phyloP scores from a whole-genome alignment of 2,113 vertebrate species.

The Tetraodon nigroviridis region DNA sequence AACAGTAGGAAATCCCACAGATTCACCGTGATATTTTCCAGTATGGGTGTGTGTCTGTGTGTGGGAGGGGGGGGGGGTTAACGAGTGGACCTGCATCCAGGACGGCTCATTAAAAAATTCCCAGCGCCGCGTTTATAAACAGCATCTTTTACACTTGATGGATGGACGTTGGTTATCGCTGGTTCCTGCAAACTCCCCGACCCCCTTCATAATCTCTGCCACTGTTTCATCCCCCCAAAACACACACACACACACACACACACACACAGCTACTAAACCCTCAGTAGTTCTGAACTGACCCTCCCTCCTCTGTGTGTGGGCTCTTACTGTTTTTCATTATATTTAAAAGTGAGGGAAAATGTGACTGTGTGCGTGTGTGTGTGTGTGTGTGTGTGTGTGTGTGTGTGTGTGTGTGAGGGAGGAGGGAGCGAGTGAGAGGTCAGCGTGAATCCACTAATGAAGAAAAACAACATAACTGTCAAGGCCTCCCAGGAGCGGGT shows the following conservation, averaged over 20 bases:
- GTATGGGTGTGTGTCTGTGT: neutral
- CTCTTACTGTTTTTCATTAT: slow-evolving; percentile 47
- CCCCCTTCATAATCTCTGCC: slow-evolving; percentile 48
- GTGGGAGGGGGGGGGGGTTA: neutral
- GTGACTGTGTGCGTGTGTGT: slow-evolving; percentile 19
- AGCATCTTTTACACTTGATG: slow-evolving; percentile 71
- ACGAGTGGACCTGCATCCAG: slow-evolving; percentile 17
- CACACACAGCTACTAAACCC: slow-evolving; percentile 15
- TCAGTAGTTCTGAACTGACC: slow-evolving; percentile 38
- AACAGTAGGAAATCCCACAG: neutral
- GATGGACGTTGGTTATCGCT: slow-evolving; percentile 67
- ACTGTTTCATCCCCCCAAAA: slow-evolving; percentile 58
- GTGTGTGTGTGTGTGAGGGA: slow-evolving; percentile 14
- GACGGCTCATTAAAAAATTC: slow-evolving; percentile 76
- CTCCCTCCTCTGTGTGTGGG: slow-evolving; percentile 68
- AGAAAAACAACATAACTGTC: slow-evolving; percentile 62
- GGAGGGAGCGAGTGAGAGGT: slow-evolving; percentile 43
- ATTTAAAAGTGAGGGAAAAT: slow-evolving; percentile 24
- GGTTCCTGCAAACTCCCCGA: slow-evolving; percentile 61
- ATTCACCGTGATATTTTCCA: neutral
- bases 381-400: slow-evolving; percentile 27
- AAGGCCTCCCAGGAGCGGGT: slow-evolving; percentile 62
- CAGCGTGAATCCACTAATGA: slow-evolving; percentile 68
- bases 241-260: slow-evolving; percentile 8
- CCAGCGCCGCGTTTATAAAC: slow-evolving; percentile 76